These are phyloP conservation scores for Tethya wilhelma DNA, from an alignment of 37 sponge, comb jelly and placozoan genomes.

Conservation along the genomic window DNA sequence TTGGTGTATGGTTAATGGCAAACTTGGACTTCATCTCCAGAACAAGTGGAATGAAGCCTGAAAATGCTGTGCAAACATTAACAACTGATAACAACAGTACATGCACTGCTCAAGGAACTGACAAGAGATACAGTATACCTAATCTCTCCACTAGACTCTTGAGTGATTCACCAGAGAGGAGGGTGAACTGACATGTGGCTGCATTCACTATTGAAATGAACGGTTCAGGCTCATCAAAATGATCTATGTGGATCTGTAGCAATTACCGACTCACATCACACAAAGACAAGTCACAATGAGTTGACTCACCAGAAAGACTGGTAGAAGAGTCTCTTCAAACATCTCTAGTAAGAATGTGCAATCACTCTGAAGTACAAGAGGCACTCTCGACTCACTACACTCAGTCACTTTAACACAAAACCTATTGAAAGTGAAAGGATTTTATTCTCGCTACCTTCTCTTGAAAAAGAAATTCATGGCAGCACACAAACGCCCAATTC, in stretches of 20 bases:
- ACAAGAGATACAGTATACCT: too few species aligned
- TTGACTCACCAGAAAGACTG: constrained; percentile 40
- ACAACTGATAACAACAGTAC: not conserved
- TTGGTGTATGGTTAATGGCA: not conserved
- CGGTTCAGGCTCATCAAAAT: constrained; percentile 15
- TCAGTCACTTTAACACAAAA: not conserved
- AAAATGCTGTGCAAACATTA: not conserved
- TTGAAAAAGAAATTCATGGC: too few species aligned
- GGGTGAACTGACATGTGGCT: constrained; percentile 10
- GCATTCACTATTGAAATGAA: constrained; percentile 13
- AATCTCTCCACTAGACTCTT: not conserved
- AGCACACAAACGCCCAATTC: too few species aligned
- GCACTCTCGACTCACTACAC: too few species aligned
- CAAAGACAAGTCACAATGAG: not conserved
- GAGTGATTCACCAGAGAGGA: not conserved
- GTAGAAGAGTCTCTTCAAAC: constrained; percentile 40
- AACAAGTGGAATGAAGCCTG: constrained; percentile 18
- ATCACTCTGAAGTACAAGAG: not conserved
- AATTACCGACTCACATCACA: not conserved
- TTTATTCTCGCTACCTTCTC: not conserved
- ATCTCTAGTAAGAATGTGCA: constrained; percentile 14
- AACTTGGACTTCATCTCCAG: constrained; percentile 27
- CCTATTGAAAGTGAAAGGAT: not conserved
- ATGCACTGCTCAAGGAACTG: too few species aligned
- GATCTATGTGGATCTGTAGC: constrained; percentile 13